A percentile compares a stretch with the other conserved stretches of the same genome.
Evolutionary conservation across 2,797 vertebrate genomes (phyloP).

Genomic region (Ibycter americanus): DNA sequence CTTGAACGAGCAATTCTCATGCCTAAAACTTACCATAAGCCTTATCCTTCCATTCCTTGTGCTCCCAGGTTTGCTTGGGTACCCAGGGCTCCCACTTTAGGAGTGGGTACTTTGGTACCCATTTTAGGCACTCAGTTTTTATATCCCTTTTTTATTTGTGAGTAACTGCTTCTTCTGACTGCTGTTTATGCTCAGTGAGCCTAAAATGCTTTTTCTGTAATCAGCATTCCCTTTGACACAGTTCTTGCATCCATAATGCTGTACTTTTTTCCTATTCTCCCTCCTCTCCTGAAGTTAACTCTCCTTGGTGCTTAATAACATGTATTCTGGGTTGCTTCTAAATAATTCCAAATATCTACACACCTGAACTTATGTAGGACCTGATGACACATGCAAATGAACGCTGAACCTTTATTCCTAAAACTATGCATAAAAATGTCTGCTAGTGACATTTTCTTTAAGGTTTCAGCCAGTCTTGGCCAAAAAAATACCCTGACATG

Average conservation of each 20-base stretch:
- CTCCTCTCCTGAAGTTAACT: neutral
- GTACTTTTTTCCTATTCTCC: neutral
- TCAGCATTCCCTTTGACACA: neutral
- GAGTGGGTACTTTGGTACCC: neutral
- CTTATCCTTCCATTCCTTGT: neutral
- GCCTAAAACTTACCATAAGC: neutral
- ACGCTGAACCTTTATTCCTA: neutral
- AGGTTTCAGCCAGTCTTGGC: neutral
- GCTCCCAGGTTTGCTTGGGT: neutral
- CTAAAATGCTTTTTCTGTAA: neutral
- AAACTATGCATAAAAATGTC: neutral
- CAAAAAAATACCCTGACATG: neutral
- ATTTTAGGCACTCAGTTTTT: neutral
- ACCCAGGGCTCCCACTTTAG: neutral
- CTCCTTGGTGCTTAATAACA: neutral
- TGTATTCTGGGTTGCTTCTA: neutral
- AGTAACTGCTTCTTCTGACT: neutral
- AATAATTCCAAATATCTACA: neutral
- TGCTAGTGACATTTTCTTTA: neutral
- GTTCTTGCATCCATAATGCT: neutral
- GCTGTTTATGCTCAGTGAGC: neutral
- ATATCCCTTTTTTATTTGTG: neutral
- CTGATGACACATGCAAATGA: neutral
- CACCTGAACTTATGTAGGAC: neutral
- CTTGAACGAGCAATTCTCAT: neutral